Base-by-base conservation (phyloP, 2,888 invertebrate species). In the Synergus itoensis region DNA sequence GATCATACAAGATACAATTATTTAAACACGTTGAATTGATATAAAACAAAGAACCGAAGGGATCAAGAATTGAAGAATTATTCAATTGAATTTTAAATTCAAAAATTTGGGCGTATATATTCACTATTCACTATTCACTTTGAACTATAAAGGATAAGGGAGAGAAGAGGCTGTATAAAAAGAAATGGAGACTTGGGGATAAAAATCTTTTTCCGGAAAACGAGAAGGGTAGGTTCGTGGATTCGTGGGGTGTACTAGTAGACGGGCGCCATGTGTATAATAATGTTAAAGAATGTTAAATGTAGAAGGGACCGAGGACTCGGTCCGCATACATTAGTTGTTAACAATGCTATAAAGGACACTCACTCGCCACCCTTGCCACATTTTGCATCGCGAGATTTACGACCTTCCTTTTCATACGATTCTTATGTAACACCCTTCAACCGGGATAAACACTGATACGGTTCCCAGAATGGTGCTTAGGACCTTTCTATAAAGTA, bases 271-370 rank as follows among this genome's bases (percentile, higher is more conserved):
- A 90, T 90, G 91, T 91, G 91, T 91, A 91, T 91, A 91, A 91
- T 91, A 91, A 92, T 90, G 91, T 91, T 91, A 89, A 91, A 92
- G 91, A 91, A 92, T 90, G 91, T 91, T 91, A 89, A 91, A 91
- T 86, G 90, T 80, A 84, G 79, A 85, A 87, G 88, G 89, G 88
- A 86, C 86, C 86, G 86, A 82, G 87, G 84, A 84, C 82, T 85
- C 84, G 85, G 82, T 85, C 88, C 87, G 91, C 90, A 92, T 92
- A 92, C 91, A 92, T 92, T 91, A 92, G 91, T 92, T 91, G 92
- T 92, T 92, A 91, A 92, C 92, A 92, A 91, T 92, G 92, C 92
- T 89, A 91, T 92, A 91, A 92, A 92, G 91, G 90, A 91, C 91
- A 92, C 92, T 91, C 89, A 91, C 87, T 87, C 86, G 80, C 81